Base-by-base conservation (phyloP, 64 coral and sea anemone species). In the Catalaphyllia jardinei region DNA sequence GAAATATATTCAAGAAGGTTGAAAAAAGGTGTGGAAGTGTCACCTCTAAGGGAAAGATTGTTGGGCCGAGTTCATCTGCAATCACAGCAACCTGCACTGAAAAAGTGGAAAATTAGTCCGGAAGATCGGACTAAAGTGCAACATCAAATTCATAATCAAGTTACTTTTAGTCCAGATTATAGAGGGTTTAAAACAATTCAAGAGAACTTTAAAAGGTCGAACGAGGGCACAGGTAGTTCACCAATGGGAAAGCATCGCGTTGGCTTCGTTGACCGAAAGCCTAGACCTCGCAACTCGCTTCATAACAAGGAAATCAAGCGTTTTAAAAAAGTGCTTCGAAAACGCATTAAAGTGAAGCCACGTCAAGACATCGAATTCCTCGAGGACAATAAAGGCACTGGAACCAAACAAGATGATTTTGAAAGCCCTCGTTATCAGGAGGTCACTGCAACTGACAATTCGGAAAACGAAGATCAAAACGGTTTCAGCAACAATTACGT, bases 331-430 rank as follows among this genome's bases (percentile, higher is more conserved):
- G 64, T 85, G 33, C 31, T 71, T 28, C 62, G 81, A 50, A 71
- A 35, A 22, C 33, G 81, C 6, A 64, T 85, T 0, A 42, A 71
- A 71, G 31, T 22, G 15, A 39, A 42, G 25, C 63, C 62, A n/a
- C 81, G 81, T 71, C 81, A 85, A 51, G 81, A 85, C n/a, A 85
- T 85, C 42, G 81, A 85, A 71, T 71, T 85, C 19, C 19, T 71
- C 35, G 81, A 71, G 13, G 81, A 85, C 63, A 85, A 8, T 64
- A 20, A 85, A 46, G 62, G 28, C 24, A 16, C 49, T 30, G 49
- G 38, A 3, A 18, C 17, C 46, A 85, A 27, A 71, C 62, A 85
- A 50, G 35, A 85, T n/a, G 38, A 25, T 11, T 38, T 50, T 28
- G 81, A 6, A 83, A 83, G 79, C 20, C 79, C 79, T 24, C 79